Evolutionary conservation across 1,140 invertebrate species (phyloP), one percentile per base, ranked within the genome.

Genomic region (Tenebrio molitor): DNA sequence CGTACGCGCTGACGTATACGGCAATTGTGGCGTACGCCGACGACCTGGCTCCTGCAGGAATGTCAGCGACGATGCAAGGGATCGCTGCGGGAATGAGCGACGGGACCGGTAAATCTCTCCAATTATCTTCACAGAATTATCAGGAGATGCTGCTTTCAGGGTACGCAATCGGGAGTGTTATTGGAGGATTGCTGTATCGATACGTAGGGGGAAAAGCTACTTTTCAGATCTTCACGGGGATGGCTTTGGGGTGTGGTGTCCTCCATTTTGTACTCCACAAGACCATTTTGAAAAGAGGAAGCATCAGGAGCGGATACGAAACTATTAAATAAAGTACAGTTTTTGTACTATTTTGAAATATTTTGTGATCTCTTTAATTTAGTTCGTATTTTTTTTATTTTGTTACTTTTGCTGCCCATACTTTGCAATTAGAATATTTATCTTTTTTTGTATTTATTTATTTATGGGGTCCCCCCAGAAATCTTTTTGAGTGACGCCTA

Each of bases 71-170:
- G 0, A 89, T 93, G 14, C 92, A 95, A 80, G 92, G 92, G 0
- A 87, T 95, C 33, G 90, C 92, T 25, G 91, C 92, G 10, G 92
- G 92, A 15, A 90, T 93, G 88, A 92, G 93, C 76, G 92, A 93
- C 75, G 92, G 92, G 0, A 84, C 93, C 15, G 92, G 92, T 92
- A 81, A 84, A 83, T 39, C n/a, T n/a, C n/a, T n/a, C n/a, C n/a
- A n/a, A n/a, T n/a, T n/a, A n/a, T n/a, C n/a, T n/a, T n/a, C n/a
- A n/a, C n/a, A n/a, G n/a, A n/a, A n/a, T n/a, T n/a, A n/a, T n/a
- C n/a, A n/a, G n/a, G n/a, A n/a, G n/a, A n/a, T n/a, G n/a, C n/a
- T n/a, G n/a, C n/a, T n/a, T 71, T 21, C 36, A 89, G 88, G 88
- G 34, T 91, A 88, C 76, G 86, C 89, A 1, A 77, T 91, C 23